phyloP scores from a whole-genome alignment of 2,113 vertebrate species.

The Stomatorhinus ivindoensis region DNA sequence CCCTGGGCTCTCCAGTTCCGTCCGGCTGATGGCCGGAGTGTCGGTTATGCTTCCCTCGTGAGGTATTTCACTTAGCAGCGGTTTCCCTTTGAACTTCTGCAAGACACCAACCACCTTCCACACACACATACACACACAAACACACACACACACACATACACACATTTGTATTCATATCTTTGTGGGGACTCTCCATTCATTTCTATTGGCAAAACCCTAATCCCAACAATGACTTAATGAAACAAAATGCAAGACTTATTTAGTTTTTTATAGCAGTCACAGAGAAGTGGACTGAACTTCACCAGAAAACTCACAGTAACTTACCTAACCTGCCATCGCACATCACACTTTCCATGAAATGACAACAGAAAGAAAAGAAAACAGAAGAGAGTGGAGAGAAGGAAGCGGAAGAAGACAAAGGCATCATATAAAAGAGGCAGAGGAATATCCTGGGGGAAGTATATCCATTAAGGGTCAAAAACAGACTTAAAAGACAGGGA shows the following conservation, averaged over 20 bases:
- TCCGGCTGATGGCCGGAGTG: conserved; percentile 23
- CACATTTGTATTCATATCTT: background rate
- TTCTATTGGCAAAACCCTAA: background rate
- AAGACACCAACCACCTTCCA: conserved; percentile 40
- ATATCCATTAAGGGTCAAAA: background rate
- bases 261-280: background rate
- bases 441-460: background rate
- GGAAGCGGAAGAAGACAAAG: background rate
- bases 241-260: background rate
- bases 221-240: background rate
- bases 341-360: background rate
- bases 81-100: conserved; percentile 42
- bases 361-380: background rate
- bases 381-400: background rate
- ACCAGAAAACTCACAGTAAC: background rate
- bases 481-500: background rate
- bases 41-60: conserved; percentile 32
- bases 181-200: background rate
- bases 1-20: conserved; percentile 29
- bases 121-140: background rate
- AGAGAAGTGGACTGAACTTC: background rate
- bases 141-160: background rate
- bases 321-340: background rate
- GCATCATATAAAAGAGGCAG: background rate
- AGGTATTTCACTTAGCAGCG: conserved; percentile 35